Base-by-base conservation (phyloP, 2,113 vertebrate species). In the Strix uralensis region DNA sequence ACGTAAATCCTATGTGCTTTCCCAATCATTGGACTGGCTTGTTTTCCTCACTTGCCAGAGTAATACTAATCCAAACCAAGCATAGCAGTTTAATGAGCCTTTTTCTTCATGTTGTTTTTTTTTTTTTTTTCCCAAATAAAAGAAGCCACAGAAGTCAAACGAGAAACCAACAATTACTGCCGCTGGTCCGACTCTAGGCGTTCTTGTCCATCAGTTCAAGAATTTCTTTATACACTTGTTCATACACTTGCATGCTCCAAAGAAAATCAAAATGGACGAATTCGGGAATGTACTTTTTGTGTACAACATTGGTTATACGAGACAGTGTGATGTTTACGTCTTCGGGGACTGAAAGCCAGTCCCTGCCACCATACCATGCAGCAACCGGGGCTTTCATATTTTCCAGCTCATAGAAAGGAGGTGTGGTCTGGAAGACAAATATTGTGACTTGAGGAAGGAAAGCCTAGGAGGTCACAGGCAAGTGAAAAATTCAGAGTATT, bases 241-340 rank as follows among this genome's bases (percentile, higher is more conserved):
- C 54, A 1, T 98, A 97, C 4, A 87, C 98, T 38, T 98, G 97
- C 73, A 94, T 30, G 6, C 98, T 97, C 98, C 98, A 98, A 73
- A 98, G 98, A 69, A 98, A 98, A 72, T 98, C 98, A 5, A 98
- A 97, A 10, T 98, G 98, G n/a, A 95, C 92, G 8, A 98, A 98
- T 13, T 98, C 97, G 0, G 98, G 97, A 69, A 98, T 97, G 72
- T 96, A 92, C 61, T 98, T 98, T 16, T 96, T 94, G 92, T 98
- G 98, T 16, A 88, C 93, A 62, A 98, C 8, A 2, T 98, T 98
- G 82, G 96, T 95, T 81, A 98, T 77, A 11, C 91, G 96, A 3
- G 88, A 65, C 67, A 98, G 96, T 11, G 98, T 95, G 13, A 92
- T 16, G 44, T 96, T 85, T 22, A 96, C 94, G 0, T 98, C 98